Conservation (phyloP, 2,797 vertebrate species). For the Phalanger gymnotis region DNA sequence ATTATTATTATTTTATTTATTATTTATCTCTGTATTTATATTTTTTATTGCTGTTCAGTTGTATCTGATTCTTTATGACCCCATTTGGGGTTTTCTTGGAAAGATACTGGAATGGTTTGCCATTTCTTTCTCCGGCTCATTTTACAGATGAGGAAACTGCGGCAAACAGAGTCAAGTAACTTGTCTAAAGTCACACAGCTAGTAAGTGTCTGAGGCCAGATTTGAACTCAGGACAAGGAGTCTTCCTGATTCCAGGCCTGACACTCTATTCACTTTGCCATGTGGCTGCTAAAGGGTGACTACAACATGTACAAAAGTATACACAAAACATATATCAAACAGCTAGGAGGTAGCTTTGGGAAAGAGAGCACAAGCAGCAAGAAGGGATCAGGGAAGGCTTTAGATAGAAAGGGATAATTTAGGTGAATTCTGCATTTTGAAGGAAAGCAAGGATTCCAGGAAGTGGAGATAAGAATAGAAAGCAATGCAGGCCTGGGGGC, state of each 20-base stretch:
- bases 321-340: not conserved
- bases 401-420: not conserved
- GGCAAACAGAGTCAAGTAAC: not conserved
- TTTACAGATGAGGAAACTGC: not conserved
- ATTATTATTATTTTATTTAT: too few relatives aligned
- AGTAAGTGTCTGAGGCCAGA: not conserved
- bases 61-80: not conserved
- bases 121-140: not conserved
- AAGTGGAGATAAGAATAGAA: not conserved
- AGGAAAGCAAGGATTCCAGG: not conserved
- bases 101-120: not conserved
- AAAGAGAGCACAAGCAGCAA: not conserved
- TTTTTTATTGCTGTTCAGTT: not conserved
- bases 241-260: not conserved
- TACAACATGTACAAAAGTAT: not conserved
- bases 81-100: not conserved
- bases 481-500: not conserved
- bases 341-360: not conserved
- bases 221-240: not conserved
- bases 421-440: not conserved
- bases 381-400: not conserved
- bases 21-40: too few relatives aligned
- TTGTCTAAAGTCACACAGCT: not conserved
- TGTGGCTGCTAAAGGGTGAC: not conserved
- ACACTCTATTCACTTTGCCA: not conserved